A percentile compares a stretch with the other conserved stretches of the same genome.
phyloP scores from a whole-genome alignment of 1,140 invertebrate species.

The Caenorhabditis inopinata region DNA sequence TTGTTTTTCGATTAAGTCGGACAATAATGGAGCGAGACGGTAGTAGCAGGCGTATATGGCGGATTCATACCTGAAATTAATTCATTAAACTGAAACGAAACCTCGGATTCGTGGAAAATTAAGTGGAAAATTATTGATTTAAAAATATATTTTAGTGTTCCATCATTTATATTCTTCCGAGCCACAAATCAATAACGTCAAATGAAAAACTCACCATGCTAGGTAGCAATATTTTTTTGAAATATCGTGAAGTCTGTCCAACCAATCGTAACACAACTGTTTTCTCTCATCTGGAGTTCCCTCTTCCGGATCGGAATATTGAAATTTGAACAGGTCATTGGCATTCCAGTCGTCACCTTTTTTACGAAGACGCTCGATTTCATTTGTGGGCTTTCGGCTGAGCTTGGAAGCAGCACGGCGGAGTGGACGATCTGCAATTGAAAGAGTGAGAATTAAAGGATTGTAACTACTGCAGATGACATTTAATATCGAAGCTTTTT shows the following conservation, averaged over 20 bases:
- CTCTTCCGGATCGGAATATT: slow-evolving; percentile 42
- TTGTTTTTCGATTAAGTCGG: slow-evolving; percentile 15
- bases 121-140: background rate
- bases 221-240: slow-evolving; percentile 46
- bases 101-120: background rate
- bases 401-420: slow-evolving; percentile 36
- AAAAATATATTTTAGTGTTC: background rate
- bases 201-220: slow-evolving; percentile 30
- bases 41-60: slow-evolving; percentile 49
- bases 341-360: slow-evolving; percentile 47
- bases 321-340: slow-evolving; percentile 44
- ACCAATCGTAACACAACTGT: slow-evolving; percentile 42
- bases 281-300: slow-evolving; percentile 42
- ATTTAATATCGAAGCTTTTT: too few species aligned
- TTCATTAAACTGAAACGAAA: background rate
- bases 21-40: slow-evolving; percentile 37
- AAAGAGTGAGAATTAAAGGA: background rate
- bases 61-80: slow-evolving; percentile 38
- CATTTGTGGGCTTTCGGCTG: slow-evolving; percentile 38
- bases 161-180: background rate
- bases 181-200: too few species aligned
- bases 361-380: slow-evolving; percentile 37
- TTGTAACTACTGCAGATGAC: background rate
- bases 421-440: slow-evolving; percentile 42
- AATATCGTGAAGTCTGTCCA: slow-evolving; percentile 41